phyloP scores from a whole-genome alignment of 2,113 vertebrate genomes.

The Brachypodius melanocephalos region DNA sequence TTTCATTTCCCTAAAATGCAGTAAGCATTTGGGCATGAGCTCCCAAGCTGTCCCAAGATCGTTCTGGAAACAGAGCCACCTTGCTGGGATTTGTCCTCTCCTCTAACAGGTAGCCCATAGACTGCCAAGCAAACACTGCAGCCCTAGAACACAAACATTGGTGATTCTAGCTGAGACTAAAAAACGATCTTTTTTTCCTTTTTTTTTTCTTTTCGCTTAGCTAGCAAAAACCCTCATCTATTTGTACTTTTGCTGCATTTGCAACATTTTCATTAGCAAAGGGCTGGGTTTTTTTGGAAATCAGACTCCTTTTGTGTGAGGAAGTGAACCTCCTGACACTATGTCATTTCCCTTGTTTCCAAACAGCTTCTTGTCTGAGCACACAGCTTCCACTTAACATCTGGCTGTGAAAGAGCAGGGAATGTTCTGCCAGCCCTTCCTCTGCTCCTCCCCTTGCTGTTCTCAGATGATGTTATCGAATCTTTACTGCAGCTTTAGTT shows the following conservation, averaged over 20 bases:
- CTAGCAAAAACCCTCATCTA: background rate
- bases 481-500: background rate
- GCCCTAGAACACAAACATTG: rapidly evolving
- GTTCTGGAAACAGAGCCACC: background rate
- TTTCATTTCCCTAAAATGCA: constrained; percentile 76
- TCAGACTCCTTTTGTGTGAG: constrained; percentile 3
- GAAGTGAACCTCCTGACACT: constrained; percentile 57
- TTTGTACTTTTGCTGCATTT: background rate
- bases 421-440: background rate
- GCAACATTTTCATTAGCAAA: constrained; percentile 28
- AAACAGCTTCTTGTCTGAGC: background rate
- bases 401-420: background rate
- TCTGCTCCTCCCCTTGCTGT: background rate
- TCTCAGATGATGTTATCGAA: background rate
- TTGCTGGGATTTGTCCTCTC: background rate
- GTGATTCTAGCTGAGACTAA: background rate
- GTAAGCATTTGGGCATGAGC: background rate
- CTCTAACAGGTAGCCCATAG: background rate
- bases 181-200: rapidly evolving
- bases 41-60: background rate
- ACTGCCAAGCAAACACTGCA: background rate
- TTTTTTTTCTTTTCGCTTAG: background rate
- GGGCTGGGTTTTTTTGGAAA: constrained; percentile 5
- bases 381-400: background rate
- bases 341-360: constrained; percentile 62